phyloP scores from a whole-genome alignment of 2,797 vertebrate species.

The Manis pentadactyla region DNA sequence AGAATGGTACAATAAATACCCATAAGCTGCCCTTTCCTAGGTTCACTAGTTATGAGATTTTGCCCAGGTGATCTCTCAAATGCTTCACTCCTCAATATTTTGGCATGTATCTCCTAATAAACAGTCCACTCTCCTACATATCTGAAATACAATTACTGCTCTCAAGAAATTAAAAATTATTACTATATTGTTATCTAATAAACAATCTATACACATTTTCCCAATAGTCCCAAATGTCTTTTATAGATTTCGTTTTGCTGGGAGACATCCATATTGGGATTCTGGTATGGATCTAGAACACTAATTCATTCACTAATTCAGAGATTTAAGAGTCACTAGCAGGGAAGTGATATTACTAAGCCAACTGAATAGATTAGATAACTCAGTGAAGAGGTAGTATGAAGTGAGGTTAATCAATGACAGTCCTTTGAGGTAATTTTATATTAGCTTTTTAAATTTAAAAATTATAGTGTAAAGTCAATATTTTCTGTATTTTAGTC shows the following conservation, averaged over 20 bases:
- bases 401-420: neutral
- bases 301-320: neutral
- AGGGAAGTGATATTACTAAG: neutral
- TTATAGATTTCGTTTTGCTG: neutral
- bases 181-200: neutral
- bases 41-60: neutral
- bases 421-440: neutral
- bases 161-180: neutral
- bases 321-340: neutral
- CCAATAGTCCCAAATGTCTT: neutral
- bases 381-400: neutral
- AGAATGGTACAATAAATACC: neutral
- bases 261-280: neutral
- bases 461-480: neutral
- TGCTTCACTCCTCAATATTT: neutral
- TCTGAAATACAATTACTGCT: neutral
- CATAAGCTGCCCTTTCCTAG: neutral
- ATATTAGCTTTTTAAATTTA: neutral
- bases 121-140: neutral
- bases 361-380: neutral
- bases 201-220: neutral
- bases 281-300: neutral
- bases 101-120: neutral
- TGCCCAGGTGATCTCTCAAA: neutral
- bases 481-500: constrained; percentile 4